These are phyloP conservation scores for Magallana ariakensis DNA, from an alignment of 1,140 invertebrate genomes.

Conservation along the genomic window DNA sequence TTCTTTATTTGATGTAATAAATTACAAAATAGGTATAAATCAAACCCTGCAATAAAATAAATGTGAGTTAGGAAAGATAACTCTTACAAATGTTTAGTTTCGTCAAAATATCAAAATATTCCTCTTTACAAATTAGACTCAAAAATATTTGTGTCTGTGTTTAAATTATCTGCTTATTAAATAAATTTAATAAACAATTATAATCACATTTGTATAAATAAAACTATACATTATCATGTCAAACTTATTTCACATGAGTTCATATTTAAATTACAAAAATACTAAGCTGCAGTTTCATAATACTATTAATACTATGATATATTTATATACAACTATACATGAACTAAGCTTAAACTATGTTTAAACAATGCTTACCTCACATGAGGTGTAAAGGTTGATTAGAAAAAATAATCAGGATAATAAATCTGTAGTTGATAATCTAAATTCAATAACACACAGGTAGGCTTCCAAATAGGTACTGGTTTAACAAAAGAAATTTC, in stretches of 20 bases:
- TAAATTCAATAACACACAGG: background rate
- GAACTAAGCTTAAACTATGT: background rate
- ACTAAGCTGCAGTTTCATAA: background rate
- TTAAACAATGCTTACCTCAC: background rate
- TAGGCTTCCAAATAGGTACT: background rate
- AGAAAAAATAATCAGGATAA: background rate
- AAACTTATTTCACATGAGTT: constrained; percentile 17
- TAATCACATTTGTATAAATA: too few relatives aligned
- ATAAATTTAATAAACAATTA: too few relatives aligned
- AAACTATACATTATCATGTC: background rate
- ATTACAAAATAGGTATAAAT: too few relatives aligned
- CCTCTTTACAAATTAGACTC: too few relatives aligned
- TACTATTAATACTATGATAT: background rate
- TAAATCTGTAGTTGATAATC: background rate
- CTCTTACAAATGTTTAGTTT: too few relatives aligned
- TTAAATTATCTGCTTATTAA: too few relatives aligned
- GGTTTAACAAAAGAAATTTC: background rate
- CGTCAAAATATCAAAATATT: too few relatives aligned
- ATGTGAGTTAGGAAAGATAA: too few relatives aligned
- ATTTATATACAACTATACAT: background rate
- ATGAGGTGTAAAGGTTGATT: background rate
- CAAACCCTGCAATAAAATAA: too few relatives aligned
- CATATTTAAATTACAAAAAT: background rate
- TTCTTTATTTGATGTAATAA: too few relatives aligned
- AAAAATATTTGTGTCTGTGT: too few relatives aligned